phyloP scores from a whole-genome alignment of 64 coral and sea anemone species.

The Astreopora myriophthalma region DNA sequence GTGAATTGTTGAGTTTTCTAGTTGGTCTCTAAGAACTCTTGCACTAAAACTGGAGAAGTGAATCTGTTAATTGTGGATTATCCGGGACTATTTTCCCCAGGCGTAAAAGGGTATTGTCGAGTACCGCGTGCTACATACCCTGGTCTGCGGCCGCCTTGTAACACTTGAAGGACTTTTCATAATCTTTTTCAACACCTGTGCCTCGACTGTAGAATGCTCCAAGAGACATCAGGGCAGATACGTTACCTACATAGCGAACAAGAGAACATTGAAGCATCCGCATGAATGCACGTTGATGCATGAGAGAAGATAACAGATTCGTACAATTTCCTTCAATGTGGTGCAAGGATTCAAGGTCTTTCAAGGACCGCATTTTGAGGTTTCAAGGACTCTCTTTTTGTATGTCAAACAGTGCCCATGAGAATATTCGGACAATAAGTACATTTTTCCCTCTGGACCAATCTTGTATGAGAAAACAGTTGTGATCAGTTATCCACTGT shows the following conservation, averaged over 20 bases:
- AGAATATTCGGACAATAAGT: too few species aligned
- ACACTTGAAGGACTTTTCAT: constrained; percentile 74
- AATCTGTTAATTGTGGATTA: too few species aligned
- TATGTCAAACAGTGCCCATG: too few species aligned
- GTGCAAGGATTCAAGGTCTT: not conserved
- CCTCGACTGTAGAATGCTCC: constrained; percentile 87
- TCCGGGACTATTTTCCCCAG: too few species aligned
- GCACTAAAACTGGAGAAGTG: too few species aligned
- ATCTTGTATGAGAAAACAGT: too few species aligned
- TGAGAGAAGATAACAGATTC: too few species aligned
- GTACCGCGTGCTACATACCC: constrained; percentile 66
- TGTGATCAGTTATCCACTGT: too few species aligned
- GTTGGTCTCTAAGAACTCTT: too few species aligned
- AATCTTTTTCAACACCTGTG: constrained; percentile 75
- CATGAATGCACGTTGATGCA: not conserved
- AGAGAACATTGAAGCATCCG: not conserved
- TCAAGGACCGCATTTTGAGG: not conserved
- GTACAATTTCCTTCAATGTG: not conserved
- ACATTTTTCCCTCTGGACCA: too few species aligned
- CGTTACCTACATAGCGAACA: constrained; percentile 88
- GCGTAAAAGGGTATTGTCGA: too few species aligned
- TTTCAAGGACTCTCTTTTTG: not conserved
- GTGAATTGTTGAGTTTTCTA: too few species aligned
- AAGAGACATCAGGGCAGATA: constrained; percentile 77
- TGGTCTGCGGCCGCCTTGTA: constrained; percentile 78